Conservation (phyloP, 2,797 vertebrate species). For the Pangasius djambal region DNA sequence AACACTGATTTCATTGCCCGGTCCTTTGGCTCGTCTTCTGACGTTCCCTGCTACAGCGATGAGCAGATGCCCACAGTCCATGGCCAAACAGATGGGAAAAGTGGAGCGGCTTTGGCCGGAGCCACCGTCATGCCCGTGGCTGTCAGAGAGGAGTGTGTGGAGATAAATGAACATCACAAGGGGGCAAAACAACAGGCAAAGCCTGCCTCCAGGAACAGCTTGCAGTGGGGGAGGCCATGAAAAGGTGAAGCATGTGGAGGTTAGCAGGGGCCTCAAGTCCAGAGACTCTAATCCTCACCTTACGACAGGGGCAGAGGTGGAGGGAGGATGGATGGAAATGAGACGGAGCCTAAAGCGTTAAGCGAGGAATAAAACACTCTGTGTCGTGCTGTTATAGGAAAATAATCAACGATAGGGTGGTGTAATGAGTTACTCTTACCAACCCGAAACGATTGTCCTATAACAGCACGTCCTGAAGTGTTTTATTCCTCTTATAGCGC, state of each 20-base stretch:
- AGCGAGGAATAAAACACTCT: not conserved
- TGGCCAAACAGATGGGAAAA: constrained; percentile 79
- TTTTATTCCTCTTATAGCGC: not conserved
- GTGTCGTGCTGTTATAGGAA: not conserved
- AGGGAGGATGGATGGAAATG: not conserved
- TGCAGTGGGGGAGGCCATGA: constrained; percentile 69
- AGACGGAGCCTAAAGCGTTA: not conserved
- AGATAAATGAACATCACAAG: constrained; percentile 76
- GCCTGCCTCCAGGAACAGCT: constrained; percentile 74
- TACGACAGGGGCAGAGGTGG: constrained; percentile 7
- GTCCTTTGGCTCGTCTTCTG: constrained; percentile 81
- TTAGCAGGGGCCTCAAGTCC: constrained; percentile 57
- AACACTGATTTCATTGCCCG: constrained; percentile 41
- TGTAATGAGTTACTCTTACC: not conserved
- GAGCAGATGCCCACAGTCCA: constrained; percentile 76
- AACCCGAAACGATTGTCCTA: not conserved
- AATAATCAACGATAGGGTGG: not conserved
- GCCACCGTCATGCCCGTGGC: constrained; percentile 69
- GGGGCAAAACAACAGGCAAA: constrained; percentile 70
- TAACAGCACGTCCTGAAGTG: not conserved
- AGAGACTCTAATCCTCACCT: constrained; percentile 70
- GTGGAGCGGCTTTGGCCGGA: constrained; percentile 73
- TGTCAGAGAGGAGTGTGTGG: constrained; percentile 76
- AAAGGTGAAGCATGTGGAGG: constrained; percentile 61
- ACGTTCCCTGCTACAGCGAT: constrained; percentile 76